Base-by-base conservation (phyloP, 2,888 invertebrate species). In the Chouioia cunea region DNA sequence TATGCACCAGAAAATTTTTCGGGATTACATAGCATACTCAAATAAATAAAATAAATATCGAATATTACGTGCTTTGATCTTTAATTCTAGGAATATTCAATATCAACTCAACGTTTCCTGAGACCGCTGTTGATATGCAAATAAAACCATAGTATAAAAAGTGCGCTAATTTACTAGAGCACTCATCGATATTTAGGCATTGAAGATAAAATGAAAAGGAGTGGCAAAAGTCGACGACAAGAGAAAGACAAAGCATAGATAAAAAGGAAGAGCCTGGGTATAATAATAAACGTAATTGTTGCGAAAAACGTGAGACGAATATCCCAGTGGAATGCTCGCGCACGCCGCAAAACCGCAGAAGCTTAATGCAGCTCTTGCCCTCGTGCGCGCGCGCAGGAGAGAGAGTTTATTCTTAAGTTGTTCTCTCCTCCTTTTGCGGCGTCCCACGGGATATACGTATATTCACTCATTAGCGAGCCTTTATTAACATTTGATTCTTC, bases 401-500 rank as follows among this genome's bases (percentile, higher is more conserved):
- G 44, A 57, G 57, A 44, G 66, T 70, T 66, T 64, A 67, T 67
- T 70, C 73, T 73, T 66, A 53, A 48, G 59, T 68, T 27, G 15
- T 57, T 36, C 36, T 27, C 27, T 36, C 36, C 36, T 36, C 56
- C 23, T 47, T 52, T 54, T 59, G 56, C 71, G 63, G 70, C 50
- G 65, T 73, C 75, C 73, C 75, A 69, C 69, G 65, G 71, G 76
- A 75, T 36, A 36, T 36, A n/a, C n/a, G n/a, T n/a, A 36, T 36
- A 36, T 74, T 79, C 80, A 79, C 82, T 83, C 82, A 83, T 83
- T 83, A 84, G 80, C 81, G n/a, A n/a, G 79, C 78, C 79, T 79
- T 81, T 81, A 83, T 84, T 81, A 83, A 82, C 79, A 82, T 83
- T 83, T 83, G 81, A 83, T 84, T 82, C 81, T 79, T 79, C 16